phyloP scores from a whole-genome alignment of 2,888 invertebrate species.

The Gortyna flavago region DNA sequence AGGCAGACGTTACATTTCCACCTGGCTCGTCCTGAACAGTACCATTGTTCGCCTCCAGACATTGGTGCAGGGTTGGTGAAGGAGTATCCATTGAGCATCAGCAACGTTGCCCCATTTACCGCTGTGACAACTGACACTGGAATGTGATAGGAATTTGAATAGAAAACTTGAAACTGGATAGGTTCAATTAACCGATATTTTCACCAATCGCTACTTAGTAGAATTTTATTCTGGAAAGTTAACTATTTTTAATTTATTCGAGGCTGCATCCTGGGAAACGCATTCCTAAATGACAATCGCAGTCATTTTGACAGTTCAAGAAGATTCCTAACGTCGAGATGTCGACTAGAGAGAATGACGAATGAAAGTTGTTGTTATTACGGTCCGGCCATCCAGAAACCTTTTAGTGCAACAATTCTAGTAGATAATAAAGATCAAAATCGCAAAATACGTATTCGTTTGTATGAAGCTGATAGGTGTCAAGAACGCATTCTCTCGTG shows the following conservation, averaged over 20 bases:
- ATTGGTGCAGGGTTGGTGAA: conserved; percentile 86
- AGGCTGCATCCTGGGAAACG: not conserved
- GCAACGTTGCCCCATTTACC: conserved; percentile 84
- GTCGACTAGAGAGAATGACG: not conserved
- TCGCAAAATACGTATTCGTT: too few species aligned
- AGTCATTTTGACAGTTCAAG: not conserved
- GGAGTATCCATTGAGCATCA: conserved; percentile 85
- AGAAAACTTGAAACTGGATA: conserved; percentile 27
- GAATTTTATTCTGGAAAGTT: not conserved
- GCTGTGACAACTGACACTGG: conserved; percentile 87
- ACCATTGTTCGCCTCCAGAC: conserved; percentile 85
- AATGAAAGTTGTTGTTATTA: conserved; percentile 11
- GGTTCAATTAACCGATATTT: not conserved
- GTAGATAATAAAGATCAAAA: too few species aligned
- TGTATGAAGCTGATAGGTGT: too few species aligned
- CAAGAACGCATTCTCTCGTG: too few species aligned
- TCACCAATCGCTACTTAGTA: not conserved
- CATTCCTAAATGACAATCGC: not conserved
- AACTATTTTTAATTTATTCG: not conserved
- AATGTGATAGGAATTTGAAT: conserved; percentile 67
- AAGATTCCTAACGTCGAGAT: not conserved
- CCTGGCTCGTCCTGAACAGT: conserved; percentile 82
- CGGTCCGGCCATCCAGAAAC: too few species aligned
- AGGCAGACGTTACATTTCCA: conserved; percentile 85
- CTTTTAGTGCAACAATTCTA: too few species aligned